phyloP scores from a whole-genome alignment of 2,888 invertebrate species.

The Laothoe populi region DNA sequence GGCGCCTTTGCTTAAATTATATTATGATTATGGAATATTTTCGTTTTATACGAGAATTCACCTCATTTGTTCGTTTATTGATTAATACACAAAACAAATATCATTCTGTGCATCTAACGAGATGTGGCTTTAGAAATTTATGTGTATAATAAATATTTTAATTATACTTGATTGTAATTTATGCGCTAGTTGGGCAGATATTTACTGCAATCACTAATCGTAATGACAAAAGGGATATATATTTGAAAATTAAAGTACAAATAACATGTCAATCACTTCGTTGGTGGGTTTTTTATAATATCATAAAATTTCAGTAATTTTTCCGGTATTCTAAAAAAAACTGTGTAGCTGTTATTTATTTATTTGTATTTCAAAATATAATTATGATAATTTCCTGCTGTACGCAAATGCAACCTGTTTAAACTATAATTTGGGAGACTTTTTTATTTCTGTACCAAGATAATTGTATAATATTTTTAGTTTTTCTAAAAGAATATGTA shows the following conservation, averaged over 20 bases:
- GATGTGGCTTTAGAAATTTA: conserved; percentile 24
- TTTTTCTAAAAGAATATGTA: not conserved
- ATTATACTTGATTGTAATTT: conserved; percentile 13
- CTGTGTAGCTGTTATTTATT: no score
- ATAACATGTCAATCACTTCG: not conserved
- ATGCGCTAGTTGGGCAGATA: not conserved
- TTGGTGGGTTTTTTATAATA: not conserved
- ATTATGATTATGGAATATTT: conserved; percentile 49
- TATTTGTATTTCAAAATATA: no score
- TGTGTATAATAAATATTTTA: conserved; percentile 26
- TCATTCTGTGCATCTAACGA: not conserved
- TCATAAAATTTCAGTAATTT: not conserved
- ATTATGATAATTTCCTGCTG: no score
- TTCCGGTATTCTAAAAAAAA: no score
- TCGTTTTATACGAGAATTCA: conserved; percentile 36
- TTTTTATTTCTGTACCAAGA: no score
- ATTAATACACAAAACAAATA: not conserved
- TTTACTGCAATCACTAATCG: not conserved
- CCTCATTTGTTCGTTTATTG: conserved; percentile 34
- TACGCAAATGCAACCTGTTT: no score
- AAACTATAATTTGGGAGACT: no score
- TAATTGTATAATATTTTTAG: no score
- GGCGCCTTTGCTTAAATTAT: conserved; percentile 62
- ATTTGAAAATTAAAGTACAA: not conserved
- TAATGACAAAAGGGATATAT: not conserved